phyloP scores from a whole-genome alignment of 2,113 vertebrate genomes.

The Bubalus kerabau region DNA sequence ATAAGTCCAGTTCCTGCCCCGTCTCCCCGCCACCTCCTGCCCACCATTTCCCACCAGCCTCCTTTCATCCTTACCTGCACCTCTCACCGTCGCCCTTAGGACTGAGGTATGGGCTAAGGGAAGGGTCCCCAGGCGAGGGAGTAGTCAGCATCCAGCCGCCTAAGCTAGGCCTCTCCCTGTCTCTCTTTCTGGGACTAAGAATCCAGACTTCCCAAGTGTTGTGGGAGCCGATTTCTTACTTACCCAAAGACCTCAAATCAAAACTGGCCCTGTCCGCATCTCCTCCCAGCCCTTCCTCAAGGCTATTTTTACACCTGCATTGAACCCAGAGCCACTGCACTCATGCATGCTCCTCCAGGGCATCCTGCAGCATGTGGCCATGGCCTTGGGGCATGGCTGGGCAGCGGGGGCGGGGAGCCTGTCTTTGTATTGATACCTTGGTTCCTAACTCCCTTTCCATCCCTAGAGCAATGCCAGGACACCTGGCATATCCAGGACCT shows the following conservation, averaged over 20 bases:
- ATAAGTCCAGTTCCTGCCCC: neutral
- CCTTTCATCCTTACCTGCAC: neutral
- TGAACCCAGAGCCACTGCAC: neutral
- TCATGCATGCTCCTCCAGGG: neutral
- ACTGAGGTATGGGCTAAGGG: neutral
- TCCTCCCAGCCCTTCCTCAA: neutral
- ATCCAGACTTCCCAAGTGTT: conserved; percentile 35
- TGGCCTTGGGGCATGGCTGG: neutral
- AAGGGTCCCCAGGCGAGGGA: neutral
- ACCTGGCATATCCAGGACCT: neutral
- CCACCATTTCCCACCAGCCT: neutral
- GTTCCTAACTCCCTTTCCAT: neutral
- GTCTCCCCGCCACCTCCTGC: rapidly evolving
- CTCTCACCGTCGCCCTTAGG: neutral
- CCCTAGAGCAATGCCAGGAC: neutral
- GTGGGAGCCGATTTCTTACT: conserved; percentile 36
- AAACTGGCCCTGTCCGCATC: neutral
- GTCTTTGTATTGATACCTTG: neutral
- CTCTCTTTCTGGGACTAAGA: conserved; percentile 4
- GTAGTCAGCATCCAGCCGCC: neutral
- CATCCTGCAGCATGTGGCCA: neutral
- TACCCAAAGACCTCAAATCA: conserved; percentile 44
- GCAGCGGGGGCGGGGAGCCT: neutral
- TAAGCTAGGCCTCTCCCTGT: neutral
- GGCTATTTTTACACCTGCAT: neutral